A percentile compares a stretch with the other conserved stretches of the same genome.
Conservation (phyloP, 1,140 invertebrate genomes). For the Druon quercuslanigerum region DNA sequence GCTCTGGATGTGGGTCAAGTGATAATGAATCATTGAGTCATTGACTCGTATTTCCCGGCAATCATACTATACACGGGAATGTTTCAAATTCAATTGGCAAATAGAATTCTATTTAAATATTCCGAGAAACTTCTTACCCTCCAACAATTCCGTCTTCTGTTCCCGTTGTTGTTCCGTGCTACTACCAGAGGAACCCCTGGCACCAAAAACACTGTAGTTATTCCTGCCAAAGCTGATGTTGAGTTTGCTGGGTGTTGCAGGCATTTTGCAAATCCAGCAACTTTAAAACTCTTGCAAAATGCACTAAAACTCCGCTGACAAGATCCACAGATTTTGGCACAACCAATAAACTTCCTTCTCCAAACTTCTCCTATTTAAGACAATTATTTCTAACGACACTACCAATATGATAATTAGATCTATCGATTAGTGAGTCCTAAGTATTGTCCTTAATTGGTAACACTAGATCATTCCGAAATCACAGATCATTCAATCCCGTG, state of each 20-base stretch:
- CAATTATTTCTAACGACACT: constrained; percentile 17
- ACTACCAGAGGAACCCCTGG: constrained; percentile 52
- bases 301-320: constrained; percentile 19
- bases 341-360: constrained; percentile 10
- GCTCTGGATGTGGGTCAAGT: not conserved
- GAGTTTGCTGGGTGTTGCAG: constrained; percentile 70
- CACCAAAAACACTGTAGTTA: constrained; percentile 71
- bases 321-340: constrained; percentile 1
- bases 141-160: constrained; percentile 72
- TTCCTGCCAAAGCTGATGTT: constrained; percentile 72
- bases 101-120: too few species aligned
- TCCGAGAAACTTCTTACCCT: constrained; percentile 64
- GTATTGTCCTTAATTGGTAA: not conserved
- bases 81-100: too few species aligned
- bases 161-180: constrained; percentile 67
- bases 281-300: constrained; percentile 17
- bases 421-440: constrained; percentile 25
- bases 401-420: not conserved
- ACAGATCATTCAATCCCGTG: too few species aligned
- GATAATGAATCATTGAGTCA: constrained; percentile 12
- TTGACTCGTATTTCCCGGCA: not conserved
- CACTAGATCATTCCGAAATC: not conserved
- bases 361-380: not conserved
- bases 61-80: not conserved
- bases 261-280: constrained; percentile 58